Percentiles rank a stretch among this genome's conserved stretches.
These are phyloP conservation scores for Periophthalmus magnuspinnatus DNA, from an alignment of 2,797 vertebrate species.

Conservation along the genomic window DNA sequence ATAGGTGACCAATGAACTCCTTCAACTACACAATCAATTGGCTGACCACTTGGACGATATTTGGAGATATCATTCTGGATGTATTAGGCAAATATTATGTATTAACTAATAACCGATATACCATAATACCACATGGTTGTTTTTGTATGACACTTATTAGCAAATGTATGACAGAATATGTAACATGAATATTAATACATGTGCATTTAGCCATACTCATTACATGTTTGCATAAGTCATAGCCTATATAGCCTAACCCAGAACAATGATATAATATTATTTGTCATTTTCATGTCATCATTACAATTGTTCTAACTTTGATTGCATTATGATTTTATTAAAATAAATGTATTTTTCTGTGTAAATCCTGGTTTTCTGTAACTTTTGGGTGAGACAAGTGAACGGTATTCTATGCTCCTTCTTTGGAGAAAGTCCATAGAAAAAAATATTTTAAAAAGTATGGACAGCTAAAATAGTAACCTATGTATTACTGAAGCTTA, in stretches of 20 bases:
- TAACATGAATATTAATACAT: not conserved
- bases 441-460: no score
- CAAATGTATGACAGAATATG: not conserved
- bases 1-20: no score
- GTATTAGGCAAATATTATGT: not conserved
- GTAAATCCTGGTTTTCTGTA: not conserved
- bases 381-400: no score
- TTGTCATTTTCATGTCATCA: not conserved
- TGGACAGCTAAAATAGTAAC: no score
- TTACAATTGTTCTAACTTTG: constrained; percentile 1
- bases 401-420: no score
- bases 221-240: not conserved
- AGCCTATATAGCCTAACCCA: not conserved
- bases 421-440: no score
- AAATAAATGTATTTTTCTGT: constrained; percentile 45
- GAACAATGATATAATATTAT: not conserved
- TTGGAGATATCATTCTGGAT: no score
- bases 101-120: not conserved
- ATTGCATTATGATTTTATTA: constrained; percentile 3
- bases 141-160: not conserved
- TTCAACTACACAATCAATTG: no score
- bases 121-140: no score
- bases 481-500: no score
- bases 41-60: no score
- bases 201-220: not conserved